phyloP scores from a whole-genome alignment of 2,888 invertebrate species.

The Pollenia labialis region DNA sequence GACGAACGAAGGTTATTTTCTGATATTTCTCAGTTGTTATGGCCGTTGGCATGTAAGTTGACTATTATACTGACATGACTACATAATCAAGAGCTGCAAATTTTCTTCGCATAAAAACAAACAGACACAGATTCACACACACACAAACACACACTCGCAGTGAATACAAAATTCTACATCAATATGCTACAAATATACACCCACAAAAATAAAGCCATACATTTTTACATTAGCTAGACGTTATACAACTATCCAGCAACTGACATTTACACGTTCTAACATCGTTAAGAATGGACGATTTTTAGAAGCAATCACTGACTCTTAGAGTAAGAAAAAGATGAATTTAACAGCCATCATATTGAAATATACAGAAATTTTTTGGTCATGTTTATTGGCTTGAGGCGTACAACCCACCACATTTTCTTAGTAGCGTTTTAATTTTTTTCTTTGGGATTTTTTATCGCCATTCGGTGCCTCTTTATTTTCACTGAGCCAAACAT shows the following conservation, averaged over 20 bases:
- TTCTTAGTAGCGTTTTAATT: background rate
- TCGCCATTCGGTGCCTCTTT: constrained; percentile 3
- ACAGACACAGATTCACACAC: constrained; percentile 3
- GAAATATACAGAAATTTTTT: constrained; percentile 10
- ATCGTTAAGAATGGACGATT: background rate
- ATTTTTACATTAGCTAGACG: background rate
- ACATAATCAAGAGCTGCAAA: constrained; percentile 81
- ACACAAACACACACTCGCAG: background rate
- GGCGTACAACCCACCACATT: background rate
- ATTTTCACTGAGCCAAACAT: background rate
- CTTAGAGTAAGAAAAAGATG: background rate
- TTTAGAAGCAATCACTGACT: background rate
- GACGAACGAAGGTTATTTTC: constrained; percentile 42
- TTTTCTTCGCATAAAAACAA: constrained; percentile 73
- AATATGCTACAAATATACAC: constrained; percentile 19
- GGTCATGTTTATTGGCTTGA: constrained; percentile 9
- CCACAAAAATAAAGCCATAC: constrained; percentile 20
- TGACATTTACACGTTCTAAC: background rate
- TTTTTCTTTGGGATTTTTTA: background rate
- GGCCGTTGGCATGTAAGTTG: constrained; percentile 79
- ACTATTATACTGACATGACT: constrained; percentile 82
- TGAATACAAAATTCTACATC: background rate
- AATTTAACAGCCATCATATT: constrained; percentile 37
- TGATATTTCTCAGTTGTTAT: constrained; percentile 62
- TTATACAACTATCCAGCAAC: background rate